Conservation (phyloP, 1,140 invertebrate species). For the Leptinotarsa lineolata region DNA sequence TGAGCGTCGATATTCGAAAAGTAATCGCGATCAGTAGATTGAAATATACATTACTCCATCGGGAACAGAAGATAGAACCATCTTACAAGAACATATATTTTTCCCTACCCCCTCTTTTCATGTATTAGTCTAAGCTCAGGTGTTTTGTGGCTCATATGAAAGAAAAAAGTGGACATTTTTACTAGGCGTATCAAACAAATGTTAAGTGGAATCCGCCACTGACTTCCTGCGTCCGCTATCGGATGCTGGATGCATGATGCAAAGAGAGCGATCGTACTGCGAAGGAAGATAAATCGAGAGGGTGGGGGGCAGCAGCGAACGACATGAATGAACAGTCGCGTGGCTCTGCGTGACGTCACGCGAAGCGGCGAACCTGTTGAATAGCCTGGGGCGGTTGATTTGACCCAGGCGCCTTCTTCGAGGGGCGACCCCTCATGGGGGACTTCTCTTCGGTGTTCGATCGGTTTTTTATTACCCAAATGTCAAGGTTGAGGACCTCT, state of each 20-base stretch:
- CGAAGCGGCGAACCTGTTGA: constrained; percentile 18
- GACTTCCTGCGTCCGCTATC: background rate
- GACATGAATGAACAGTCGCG: constrained; percentile 27
- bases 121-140: too few species aligned
- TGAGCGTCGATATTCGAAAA: too few species aligned
- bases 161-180: too few species aligned
- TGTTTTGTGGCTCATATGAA: too few species aligned
- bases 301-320: background rate
- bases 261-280: too few species aligned
- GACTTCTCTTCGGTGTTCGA: background rate
- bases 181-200: too few species aligned
- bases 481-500: background rate
- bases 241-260: background rate
- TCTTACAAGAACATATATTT: too few species aligned
- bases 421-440: background rate
- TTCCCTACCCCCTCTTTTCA: too few species aligned
- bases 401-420: constrained; percentile 24
- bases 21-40: too few species aligned
- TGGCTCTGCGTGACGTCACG: constrained; percentile 23
- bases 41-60: too few species aligned
- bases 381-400: constrained; percentile 13
- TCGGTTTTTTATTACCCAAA: background rate
- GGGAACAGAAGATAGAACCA: too few species aligned
- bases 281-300: background rate
- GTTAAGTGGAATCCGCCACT: background rate